phyloP scores from a whole-genome alignment of 2,888 invertebrate genomes.

The Sarcophaga subvicina region DNA sequence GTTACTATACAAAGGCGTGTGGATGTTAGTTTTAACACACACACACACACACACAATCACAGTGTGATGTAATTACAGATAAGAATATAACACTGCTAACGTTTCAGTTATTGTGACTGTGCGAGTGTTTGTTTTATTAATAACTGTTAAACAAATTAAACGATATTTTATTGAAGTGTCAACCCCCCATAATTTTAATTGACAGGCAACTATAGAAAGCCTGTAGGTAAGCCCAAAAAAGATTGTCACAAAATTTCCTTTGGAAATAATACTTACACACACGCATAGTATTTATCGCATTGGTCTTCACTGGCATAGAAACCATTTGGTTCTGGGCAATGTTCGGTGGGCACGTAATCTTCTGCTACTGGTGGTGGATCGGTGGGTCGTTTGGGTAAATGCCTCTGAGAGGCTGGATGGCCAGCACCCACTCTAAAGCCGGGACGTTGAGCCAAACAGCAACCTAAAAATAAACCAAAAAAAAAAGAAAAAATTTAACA shows the following conservation, averaged over 20 bases:
- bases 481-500: not conserved
- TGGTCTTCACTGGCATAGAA: slow-evolving; percentile 93
- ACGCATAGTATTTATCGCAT: slow-evolving; percentile 94
- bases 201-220: slow-evolving; percentile 18
- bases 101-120: not conserved
- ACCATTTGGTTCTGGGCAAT: slow-evolving; percentile 91
- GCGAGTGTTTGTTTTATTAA: not conserved
- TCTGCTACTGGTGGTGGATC: slow-evolving; percentile 76
- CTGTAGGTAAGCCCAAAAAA: no score
- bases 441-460: slow-evolving; percentile 76
- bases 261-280: slow-evolving; percentile 83
- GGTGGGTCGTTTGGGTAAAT: slow-evolving; percentile 76
- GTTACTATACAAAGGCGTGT: no score
- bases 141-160: slow-evolving; percentile 42
- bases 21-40: no score
- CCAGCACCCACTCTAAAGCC: slow-evolving; percentile 75
- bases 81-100: not conserved
- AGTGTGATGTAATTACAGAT: no score
- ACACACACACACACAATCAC: no score
- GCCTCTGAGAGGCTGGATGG: slow-evolving; percentile 77
- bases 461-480: slow-evolving; percentile 72
- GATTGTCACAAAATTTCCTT: no score
- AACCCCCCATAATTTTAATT: slow-evolving; percentile 22
- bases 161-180: slow-evolving; percentile 50
- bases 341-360: slow-evolving; percentile 85